These are phyloP conservation scores for Temnopleurus reevesii DNA, from an alignment of 53 echinoderm and acorn worm genomes.

Conservation along the genomic window DNA sequence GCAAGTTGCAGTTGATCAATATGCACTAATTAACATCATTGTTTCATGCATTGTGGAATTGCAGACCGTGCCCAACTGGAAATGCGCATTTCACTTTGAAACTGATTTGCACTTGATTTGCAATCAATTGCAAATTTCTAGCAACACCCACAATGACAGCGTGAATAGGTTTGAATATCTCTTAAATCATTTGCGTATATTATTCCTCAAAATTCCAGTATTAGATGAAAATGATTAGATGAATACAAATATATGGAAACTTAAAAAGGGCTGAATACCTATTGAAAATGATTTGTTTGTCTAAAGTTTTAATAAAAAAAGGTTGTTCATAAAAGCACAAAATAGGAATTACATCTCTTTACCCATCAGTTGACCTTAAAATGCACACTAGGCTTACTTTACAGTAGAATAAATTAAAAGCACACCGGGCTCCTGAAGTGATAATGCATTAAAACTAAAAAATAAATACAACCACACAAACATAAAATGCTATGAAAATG, in stretches of 20 bases:
- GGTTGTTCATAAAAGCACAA: not conserved
- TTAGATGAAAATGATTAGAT: not conserved
- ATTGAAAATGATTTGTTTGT: not conserved
- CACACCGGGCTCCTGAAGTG: not conserved
- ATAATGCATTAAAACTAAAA: not conserved
- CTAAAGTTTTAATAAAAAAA: not conserved
- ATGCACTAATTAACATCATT: too few species aligned
- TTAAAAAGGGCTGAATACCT: too few species aligned
- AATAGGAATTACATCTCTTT: not conserved
- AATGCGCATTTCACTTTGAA: too few species aligned
- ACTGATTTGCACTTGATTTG: too few species aligned
- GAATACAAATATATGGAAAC: not conserved
- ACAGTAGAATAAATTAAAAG: not conserved
- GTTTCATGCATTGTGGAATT: too few species aligned
- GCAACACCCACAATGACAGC: too few species aligned
- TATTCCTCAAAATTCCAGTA: not conserved
- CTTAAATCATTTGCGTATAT: not conserved
- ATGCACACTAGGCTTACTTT: not conserved
- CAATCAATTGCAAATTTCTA: too few species aligned
- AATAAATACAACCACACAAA: not conserved
- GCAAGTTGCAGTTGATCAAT: too few species aligned
- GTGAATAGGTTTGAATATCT: too few species aligned
- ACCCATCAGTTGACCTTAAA: not conserved
- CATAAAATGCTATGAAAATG: not conserved
- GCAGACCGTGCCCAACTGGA: too few species aligned